Conservation (phyloP, 2,113 vertebrate genomes). For the Pangasianodon gigas region DNA sequence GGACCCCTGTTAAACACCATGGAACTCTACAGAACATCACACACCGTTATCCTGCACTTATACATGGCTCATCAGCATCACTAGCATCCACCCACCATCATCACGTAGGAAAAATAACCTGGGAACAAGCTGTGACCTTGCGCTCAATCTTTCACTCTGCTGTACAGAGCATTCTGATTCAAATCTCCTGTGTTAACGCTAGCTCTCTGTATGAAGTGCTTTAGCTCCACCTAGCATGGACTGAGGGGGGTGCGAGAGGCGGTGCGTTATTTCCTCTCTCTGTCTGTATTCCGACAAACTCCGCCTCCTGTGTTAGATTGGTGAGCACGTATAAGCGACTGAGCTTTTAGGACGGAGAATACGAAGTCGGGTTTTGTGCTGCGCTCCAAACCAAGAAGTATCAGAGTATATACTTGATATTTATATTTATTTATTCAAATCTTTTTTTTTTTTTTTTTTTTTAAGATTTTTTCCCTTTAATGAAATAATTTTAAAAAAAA, state of each 20-base stretch:
- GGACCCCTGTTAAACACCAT: conserved; percentile 74
- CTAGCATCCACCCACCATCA: conserved; percentile 25
- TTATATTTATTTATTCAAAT: no score
- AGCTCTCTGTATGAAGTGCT: conserved; percentile 24
- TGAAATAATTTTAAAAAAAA: no score
- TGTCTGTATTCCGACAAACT: not conserved
- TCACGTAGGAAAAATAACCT: not conserved
- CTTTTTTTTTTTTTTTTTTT: no score
- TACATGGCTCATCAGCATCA: not conserved
- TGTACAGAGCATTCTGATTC: conserved; percentile 35
- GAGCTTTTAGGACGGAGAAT: not conserved
- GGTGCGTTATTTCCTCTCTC: not conserved
- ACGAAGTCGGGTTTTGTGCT: no score
- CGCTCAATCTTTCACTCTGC: not conserved
- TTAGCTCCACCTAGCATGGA: conserved; percentile 37
- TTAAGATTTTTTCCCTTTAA: no score
- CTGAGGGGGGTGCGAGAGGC: not conserved
- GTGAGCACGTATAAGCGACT: not conserved
- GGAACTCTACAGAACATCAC: conserved; percentile 39
- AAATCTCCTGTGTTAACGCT: conserved; percentile 1
- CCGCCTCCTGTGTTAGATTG: not conserved
- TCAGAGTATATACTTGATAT: no score
- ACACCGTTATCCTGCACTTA: conserved; percentile 23
- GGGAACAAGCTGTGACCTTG: not conserved
- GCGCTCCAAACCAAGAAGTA: not conserved